Percentiles rank a stretch among this genome's conserved stretches.
phyloP scores from a whole-genome alignment of 2,888 invertebrate species.

The Automeris io region DNA sequence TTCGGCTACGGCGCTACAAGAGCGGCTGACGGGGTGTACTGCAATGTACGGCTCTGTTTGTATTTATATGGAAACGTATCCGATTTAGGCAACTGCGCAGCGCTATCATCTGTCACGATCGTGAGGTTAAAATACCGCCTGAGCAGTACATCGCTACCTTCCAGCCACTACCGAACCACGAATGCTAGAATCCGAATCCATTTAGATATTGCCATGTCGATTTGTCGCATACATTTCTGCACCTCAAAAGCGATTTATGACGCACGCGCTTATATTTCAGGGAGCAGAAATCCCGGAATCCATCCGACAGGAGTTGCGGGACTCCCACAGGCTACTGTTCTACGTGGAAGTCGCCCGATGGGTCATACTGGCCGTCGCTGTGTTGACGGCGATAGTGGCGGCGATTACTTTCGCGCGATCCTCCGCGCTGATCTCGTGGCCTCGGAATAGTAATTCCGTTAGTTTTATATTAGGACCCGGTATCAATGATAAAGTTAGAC shows the following conservation, averaged over 20 bases:
- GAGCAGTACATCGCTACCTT: too few species aligned
- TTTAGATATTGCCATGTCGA: too few species aligned
- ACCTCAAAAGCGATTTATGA: too few species aligned
- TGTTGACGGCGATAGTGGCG: slow-evolving; percentile 27
- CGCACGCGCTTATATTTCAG: slow-evolving; percentile 39
- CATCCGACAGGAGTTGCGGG: slow-evolving; percentile 44
- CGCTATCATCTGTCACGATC: neutral
- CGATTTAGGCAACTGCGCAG: too few species aligned
- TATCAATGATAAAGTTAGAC: slow-evolving; percentile 42
- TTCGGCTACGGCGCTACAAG: too few species aligned
- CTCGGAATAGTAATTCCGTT: slow-evolving; percentile 49
- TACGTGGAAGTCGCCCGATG: slow-evolving; percentile 59
- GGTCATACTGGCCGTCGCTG: slow-evolving; percentile 46
- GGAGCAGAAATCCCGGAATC: slow-evolving; percentile 51
- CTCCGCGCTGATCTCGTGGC: slow-evolving; percentile 36
- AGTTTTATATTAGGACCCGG: slow-evolving; percentile 51
- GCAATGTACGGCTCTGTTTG: too few species aligned
- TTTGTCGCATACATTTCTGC: too few species aligned
- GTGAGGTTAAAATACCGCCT: too few species aligned
- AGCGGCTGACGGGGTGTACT: too few species aligned
- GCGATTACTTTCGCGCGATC: slow-evolving; percentile 31
- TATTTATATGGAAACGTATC: too few species aligned
- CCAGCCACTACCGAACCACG: too few species aligned
- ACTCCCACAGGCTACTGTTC: slow-evolving; percentile 45
- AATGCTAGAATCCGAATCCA: too few species aligned